Evolutionary conservation across 1,140 invertebrate genomes (phyloP).

Genomic region (Spodoptera frugiperda): DNA sequence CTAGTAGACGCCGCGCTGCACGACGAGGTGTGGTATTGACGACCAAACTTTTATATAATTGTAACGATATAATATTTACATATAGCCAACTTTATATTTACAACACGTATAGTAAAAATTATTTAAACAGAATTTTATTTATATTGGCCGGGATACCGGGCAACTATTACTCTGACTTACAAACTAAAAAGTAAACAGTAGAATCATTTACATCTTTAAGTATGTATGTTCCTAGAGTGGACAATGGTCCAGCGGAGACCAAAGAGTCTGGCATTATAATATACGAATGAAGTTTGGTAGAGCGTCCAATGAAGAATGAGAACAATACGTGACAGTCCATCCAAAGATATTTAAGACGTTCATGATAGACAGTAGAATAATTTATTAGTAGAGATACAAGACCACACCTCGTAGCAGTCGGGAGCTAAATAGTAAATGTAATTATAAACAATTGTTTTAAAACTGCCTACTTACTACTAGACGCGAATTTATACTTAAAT

Average conservation of each 20-base stretch:
- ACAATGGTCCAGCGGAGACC: constrained; percentile 1
- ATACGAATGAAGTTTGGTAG: constrained; percentile 9
- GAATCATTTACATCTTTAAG: constrained; percentile 3
- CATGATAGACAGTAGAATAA: constrained; percentile 32
- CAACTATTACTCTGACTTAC: too few species aligned
- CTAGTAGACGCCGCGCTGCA: constrained; percentile 55
- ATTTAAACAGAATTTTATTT: too few species aligned
- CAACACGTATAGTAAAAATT: too few species aligned
- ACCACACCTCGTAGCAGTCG: constrained; percentile 64
- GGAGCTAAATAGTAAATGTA: constrained; percentile 74
- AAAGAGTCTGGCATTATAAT: constrained; percentile 7
- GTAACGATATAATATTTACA: neutral
- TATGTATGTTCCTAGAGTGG: constrained; percentile 35
- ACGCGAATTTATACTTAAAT: constrained; percentile 85
- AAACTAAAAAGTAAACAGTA: neutral
- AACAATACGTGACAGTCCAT: constrained; percentile 45
- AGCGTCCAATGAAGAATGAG: constrained; percentile 30
- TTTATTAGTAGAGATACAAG: constrained; percentile 47
- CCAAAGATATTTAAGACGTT: constrained; percentile 37
- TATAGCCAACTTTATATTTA: neutral
- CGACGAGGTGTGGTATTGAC: constrained; percentile 60
- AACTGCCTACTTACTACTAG: constrained; percentile 84
- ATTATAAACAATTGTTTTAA: constrained; percentile 81
- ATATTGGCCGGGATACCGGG: too few species aligned
- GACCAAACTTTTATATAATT: constrained; percentile 44